Conservation (phyloP, 2,888 invertebrate species). For the Strigamia crassipes region DNA sequence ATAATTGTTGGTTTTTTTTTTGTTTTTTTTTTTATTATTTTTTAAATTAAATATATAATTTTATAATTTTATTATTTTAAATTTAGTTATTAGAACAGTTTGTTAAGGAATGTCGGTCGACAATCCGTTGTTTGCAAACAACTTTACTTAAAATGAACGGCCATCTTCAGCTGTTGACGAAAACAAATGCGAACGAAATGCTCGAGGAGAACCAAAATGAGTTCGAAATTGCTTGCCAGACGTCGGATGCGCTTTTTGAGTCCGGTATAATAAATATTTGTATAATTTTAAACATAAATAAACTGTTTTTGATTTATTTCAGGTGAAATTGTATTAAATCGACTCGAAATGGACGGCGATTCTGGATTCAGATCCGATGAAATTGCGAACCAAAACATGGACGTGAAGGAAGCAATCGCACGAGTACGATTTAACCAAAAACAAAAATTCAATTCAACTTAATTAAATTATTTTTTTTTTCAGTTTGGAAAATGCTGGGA, state of each 20-base stretch:
- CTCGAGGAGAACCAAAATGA: constrained; percentile 24
- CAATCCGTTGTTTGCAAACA: constrained; percentile 67
- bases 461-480: not conserved
- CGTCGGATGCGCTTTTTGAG: not conserved
- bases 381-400: constrained; percentile 33
- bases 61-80: constrained; percentile 47
- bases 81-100: constrained; percentile 72
- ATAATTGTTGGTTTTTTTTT: constrained; percentile 47
- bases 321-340: constrained; percentile 63
- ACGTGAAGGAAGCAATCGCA: not conserved
- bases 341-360: constrained; percentile 62
- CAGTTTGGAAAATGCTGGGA: not conserved
- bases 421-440: not conserved
- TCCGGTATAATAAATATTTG: constrained; percentile 43
- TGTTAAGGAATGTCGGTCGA: constrained; percentile 66
- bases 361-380: constrained; percentile 51
- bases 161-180: not conserved
- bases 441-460: not conserved
- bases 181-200: not conserved
- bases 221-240: not conserved
- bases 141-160: constrained; percentile 64
- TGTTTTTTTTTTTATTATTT: constrained; percentile 48
- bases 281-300: not conserved
- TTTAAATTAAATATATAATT: constrained; percentile 47
- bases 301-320: not conserved